Percentiles rank a stretch among this genome's conserved stretches.
Conservation (phyloP, 2,113 vertebrate species). For the Calypte anna region DNA sequence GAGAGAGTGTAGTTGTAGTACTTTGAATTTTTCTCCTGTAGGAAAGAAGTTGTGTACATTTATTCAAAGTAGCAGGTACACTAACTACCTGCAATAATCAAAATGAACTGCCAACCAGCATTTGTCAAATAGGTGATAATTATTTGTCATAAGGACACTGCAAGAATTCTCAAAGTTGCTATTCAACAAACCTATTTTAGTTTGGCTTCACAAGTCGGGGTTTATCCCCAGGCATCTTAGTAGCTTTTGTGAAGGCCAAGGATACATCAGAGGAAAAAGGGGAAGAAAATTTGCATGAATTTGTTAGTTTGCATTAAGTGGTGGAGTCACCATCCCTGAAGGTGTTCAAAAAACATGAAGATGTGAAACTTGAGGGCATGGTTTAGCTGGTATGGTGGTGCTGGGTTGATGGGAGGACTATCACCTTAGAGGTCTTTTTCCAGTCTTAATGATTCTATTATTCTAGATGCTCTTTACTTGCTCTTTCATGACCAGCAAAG, state of each 20-base stretch:
- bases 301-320: too few relatives aligned
- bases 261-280: background rate
- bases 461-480: background rate
- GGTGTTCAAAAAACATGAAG: too few relatives aligned
- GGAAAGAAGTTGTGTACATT: background rate
- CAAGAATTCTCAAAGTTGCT: background rate
- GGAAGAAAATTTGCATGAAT: background rate
- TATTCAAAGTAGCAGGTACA: background rate
- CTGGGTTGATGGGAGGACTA: too few relatives aligned
- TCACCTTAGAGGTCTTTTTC: too few relatives aligned
- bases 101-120: background rate
- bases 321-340: too few relatives aligned
- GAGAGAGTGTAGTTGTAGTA: conserved; percentile 99
- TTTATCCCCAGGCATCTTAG: background rate
- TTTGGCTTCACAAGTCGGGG: background rate
- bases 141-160: background rate
- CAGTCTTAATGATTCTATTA: too few relatives aligned
- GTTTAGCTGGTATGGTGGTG: too few relatives aligned
- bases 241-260: background rate
- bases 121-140: background rate
- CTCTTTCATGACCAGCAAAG: background rate
- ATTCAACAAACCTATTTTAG: background rate
- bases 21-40: conserved; percentile 94
- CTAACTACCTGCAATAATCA: background rate
- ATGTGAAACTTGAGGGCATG: too few relatives aligned